Percentiles rank a stretch among this genome's conserved stretches.
Conservation (phyloP, 1,140 invertebrate species). For the Caenorhabditis tropicalis region DNA sequence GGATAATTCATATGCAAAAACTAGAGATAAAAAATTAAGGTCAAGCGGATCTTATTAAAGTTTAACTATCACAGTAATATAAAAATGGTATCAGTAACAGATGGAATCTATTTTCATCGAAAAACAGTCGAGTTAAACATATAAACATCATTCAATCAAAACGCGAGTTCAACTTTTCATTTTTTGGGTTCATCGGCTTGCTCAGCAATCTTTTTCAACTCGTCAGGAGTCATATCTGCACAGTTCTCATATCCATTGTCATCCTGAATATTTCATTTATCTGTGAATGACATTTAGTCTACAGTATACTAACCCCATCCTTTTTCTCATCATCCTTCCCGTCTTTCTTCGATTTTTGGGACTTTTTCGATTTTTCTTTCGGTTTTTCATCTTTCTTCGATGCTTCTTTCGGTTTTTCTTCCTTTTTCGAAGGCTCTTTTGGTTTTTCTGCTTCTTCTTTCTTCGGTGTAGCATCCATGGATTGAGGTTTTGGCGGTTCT, state of each 20-base stretch:
- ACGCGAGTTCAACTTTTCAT: too few relatives aligned
- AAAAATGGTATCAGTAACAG: too few relatives aligned
- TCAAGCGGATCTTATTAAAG: too few relatives aligned
- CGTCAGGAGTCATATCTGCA: conserved; percentile 7
- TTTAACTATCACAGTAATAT: too few relatives aligned
- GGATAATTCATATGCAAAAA: too few relatives aligned
- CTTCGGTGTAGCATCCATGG: neutral
- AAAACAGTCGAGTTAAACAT: too few relatives aligned
- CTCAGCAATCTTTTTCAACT: conserved; percentile 27
- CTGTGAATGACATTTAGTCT: neutral
- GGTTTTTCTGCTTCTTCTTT: neutral
- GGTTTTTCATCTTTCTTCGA: conserved; percentile 13
- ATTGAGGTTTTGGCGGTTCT: neutral
- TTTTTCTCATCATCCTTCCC: neutral
- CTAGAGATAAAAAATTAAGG: too few relatives aligned
- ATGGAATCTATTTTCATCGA: too few relatives aligned
- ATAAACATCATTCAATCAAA: too few relatives aligned
- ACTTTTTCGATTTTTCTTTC: conserved; percentile 18
- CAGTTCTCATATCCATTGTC: conserved; percentile 18
- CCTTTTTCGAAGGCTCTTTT: too few relatives aligned
- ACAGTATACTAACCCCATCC: neutral
- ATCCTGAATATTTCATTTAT: neutral
- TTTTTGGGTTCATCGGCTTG: neutral
- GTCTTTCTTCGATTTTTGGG: neutral
- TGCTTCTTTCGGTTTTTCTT: neutral